phyloP scores from a whole-genome alignment of 1,140 invertebrate genomes.

The Caenorhabditis briggsae region DNA sequence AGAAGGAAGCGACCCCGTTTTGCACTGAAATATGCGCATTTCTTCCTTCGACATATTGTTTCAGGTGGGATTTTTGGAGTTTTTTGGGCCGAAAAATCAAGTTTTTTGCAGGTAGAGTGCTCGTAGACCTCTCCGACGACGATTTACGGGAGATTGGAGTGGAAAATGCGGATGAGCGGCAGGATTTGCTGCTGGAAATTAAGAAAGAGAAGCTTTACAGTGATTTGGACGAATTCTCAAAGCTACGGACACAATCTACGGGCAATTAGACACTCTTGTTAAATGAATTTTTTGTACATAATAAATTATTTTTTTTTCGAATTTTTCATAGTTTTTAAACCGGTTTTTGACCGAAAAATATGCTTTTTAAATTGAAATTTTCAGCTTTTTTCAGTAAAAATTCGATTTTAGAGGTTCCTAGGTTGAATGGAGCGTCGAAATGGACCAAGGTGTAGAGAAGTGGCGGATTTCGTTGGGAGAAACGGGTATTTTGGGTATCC shows the following conservation, averaged over 20 bases:
- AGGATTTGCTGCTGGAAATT: constrained; percentile 66
- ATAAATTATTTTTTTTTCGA: not conserved
- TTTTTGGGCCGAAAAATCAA: not conserved
- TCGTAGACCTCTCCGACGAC: constrained; percentile 63
- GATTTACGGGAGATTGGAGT: constrained; percentile 61
- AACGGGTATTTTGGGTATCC: no score
- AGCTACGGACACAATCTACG: constrained; percentile 29
- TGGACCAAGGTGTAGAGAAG: no score
- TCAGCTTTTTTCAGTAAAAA: not conserved
- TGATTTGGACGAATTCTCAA: constrained; percentile 64
- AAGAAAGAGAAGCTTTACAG: constrained; percentile 64
- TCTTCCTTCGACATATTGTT: constrained; percentile 62
- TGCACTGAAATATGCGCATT: constrained; percentile 64
- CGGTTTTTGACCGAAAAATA: not conserved
- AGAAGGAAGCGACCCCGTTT: constrained; percentile 61
- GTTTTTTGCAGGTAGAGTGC: constrained; percentile 58
- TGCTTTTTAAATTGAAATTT: not conserved
- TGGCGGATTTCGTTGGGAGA: no score
- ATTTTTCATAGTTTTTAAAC: not conserved
- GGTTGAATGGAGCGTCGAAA: no score
- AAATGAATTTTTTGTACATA: no score
- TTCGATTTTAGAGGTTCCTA: no score
- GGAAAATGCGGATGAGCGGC: constrained; percentile 58
- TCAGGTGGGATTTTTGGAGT: constrained; percentile 43
- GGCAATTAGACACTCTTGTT: not conserved